Percentiles rank a stretch among this genome's conserved stretches.
Conservation (phyloP, 2,113 vertebrate species). For the Numenius arquata region DNA sequence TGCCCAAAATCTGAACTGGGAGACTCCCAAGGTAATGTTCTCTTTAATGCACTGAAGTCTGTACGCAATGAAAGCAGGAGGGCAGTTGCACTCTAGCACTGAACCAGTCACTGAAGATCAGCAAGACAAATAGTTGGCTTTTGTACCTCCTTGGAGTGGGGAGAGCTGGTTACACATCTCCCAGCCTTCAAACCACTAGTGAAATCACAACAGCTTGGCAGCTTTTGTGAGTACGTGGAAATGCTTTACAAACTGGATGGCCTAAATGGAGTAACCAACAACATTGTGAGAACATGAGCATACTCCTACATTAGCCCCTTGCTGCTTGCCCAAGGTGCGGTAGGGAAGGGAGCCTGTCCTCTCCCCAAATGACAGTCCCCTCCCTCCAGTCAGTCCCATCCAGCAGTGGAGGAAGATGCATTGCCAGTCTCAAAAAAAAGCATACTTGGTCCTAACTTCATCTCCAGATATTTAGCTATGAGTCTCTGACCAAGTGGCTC, state of each 20-base stretch:
- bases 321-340: neutral
- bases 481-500: neutral
- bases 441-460: neutral
- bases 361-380: neutral
- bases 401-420: neutral
- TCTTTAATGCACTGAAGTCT: neutral
- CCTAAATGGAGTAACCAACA: neutral
- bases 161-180: neutral
- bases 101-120: neutral
- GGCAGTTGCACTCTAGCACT: neutral
- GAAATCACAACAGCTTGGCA: neutral
- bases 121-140: neutral
- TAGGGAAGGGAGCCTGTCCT: neutral
- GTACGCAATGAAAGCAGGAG: neutral
- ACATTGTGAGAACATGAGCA: fast-evolving
- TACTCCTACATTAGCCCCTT: neutral
- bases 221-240: neutral
- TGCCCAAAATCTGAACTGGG: neutral
- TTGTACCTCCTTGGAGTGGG: neutral
- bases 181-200: neutral
- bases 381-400: neutral
- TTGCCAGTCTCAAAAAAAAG: neutral
- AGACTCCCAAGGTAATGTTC: neutral
- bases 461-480: neutral
- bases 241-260: neutral